These are phyloP conservation scores for Drosophila tristis DNA, from an alignment of 1,140 invertebrate species.

Conservation along the genomic window DNA sequence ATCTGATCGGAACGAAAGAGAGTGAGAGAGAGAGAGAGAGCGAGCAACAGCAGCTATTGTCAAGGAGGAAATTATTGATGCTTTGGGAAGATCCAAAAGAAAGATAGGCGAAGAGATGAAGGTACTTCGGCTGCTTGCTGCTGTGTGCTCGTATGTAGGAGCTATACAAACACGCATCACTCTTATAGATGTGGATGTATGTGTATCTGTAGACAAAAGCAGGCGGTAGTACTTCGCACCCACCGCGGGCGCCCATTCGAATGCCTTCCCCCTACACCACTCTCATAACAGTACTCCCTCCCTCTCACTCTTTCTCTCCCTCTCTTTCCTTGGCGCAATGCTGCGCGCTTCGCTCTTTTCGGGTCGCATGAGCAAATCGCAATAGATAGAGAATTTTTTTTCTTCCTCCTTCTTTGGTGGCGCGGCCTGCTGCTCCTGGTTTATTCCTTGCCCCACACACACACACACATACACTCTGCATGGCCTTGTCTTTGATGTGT, in stretches of 20 bases:
- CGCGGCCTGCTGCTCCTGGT: slow-evolving; percentile 54
- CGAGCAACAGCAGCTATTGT: too few relatives aligned
- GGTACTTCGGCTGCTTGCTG: slow-evolving; percentile 1
- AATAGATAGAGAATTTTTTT: slow-evolving; percentile 84
- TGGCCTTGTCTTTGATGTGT: slow-evolving; percentile 65
- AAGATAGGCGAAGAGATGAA: slow-evolving; percentile 8
- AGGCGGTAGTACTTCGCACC: slow-evolving; percentile 68
- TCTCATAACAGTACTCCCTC: slow-evolving; percentile 14
- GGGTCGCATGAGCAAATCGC: slow-evolving; percentile 83
- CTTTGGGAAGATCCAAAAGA: slow-evolving; percentile 34
- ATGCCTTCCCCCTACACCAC: slow-evolving; percentile 6
- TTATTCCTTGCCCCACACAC: slow-evolving; percentile 62
- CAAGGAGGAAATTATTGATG: slow-evolving; percentile 60
- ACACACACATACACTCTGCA: slow-evolving; percentile 15
- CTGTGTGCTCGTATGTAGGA: not conserved
- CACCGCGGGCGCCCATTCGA: slow-evolving; percentile 51
- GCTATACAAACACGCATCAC: slow-evolving; percentile 3
- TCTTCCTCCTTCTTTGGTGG: slow-evolving; percentile 54
- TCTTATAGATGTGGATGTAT: slow-evolving; percentile 31
- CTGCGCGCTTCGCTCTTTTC: slow-evolving; percentile 73
- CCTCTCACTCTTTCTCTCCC: slow-evolving; percentile 13
- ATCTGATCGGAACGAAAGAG: too few relatives aligned
- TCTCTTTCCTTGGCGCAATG: slow-evolving; percentile 27
- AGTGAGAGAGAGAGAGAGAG: too few relatives aligned
- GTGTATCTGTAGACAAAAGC: slow-evolving; percentile 47